phyloP scores from a whole-genome alignment of 2,797 vertebrate genomes.

The Heteromormyrus szaboi region DNA sequence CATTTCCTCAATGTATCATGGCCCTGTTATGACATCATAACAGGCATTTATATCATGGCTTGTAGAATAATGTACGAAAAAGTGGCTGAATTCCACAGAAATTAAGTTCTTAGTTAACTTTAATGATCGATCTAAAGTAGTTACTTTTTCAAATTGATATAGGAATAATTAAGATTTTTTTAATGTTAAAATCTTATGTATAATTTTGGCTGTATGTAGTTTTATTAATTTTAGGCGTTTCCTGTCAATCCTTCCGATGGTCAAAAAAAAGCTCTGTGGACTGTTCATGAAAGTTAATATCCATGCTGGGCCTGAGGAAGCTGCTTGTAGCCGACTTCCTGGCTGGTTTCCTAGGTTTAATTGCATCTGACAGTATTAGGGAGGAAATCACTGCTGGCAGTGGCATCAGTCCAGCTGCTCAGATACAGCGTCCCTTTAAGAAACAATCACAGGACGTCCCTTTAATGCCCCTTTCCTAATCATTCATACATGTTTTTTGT shows the following conservation, averaged over 20 bases:
- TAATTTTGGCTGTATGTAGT: neutral
- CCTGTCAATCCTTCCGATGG: neutral
- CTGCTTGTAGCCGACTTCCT: neutral
- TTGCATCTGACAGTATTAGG: slow-evolving; percentile 15
- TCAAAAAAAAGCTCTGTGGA: neutral
- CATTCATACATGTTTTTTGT: neutral
- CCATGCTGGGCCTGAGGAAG: slow-evolving; percentile 2
- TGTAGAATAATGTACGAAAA: neutral
- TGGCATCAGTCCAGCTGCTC: neutral
- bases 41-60: neutral
- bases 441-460: neutral
- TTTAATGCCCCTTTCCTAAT: neutral
- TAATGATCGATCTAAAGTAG: neutral
- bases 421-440: neutral
- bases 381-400: slow-evolving; percentile 14
- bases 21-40: neutral
- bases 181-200: neutral
- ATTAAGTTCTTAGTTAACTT: neutral
- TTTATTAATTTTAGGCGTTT: slow-evolving; percentile 15
- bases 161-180: neutral
- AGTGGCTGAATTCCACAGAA: neutral
- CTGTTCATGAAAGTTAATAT: slow-evolving; percentile 14
- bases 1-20: neutral
- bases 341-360: slow-evolving; percentile 16
- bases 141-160: neutral